phyloP scores from a whole-genome alignment of 2,888 invertebrate genomes.

The Nomada goodeniana region DNA sequence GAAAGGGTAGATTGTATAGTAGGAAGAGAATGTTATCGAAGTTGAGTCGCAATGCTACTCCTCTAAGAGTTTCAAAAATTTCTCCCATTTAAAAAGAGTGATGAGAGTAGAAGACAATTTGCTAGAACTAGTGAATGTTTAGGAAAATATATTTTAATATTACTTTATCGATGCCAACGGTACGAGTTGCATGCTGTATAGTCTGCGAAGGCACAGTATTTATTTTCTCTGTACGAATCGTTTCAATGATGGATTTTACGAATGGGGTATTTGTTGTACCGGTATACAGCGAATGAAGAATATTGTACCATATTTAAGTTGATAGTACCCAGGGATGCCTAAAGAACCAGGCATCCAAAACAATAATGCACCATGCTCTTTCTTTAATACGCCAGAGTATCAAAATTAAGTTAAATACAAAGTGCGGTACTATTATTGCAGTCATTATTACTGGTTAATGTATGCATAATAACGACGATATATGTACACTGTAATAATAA shows the following conservation, averaged over 20 bases:
- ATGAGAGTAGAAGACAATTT: constrained; percentile 59
- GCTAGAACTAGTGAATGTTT: constrained; percentile 59
- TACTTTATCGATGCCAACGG: constrained; percentile 58
- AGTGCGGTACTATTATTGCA: constrained; percentile 48
- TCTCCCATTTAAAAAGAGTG: constrained; percentile 37
- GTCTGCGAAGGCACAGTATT: constrained; percentile 73
- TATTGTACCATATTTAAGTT: constrained; percentile 38
- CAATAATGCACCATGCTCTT: constrained; percentile 45
- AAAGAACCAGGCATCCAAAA: constrained; percentile 12
- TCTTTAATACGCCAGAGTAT: constrained; percentile 37
- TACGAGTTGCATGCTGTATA: constrained; percentile 63
- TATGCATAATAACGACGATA: constrained; percentile 63
- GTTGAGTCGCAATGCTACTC: constrained; percentile 46
- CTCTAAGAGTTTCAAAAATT: constrained; percentile 59
- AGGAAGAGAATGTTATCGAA: constrained; percentile 1
- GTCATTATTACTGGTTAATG: constrained; percentile 50
- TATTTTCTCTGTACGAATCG: constrained; percentile 63
- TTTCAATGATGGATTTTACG: constrained; percentile 43
- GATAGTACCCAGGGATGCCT: not conserved
- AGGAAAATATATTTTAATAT: constrained; percentile 70
- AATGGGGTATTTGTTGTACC: constrained; percentile 48
- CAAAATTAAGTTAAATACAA: constrained; percentile 49
- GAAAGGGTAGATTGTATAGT: constrained; percentile 7
- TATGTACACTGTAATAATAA: constrained; percentile 42
- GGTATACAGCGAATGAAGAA: constrained; percentile 31